phyloP scores from a whole-genome alignment of 2,888 invertebrate species.

The Cephus pulcher region DNA sequence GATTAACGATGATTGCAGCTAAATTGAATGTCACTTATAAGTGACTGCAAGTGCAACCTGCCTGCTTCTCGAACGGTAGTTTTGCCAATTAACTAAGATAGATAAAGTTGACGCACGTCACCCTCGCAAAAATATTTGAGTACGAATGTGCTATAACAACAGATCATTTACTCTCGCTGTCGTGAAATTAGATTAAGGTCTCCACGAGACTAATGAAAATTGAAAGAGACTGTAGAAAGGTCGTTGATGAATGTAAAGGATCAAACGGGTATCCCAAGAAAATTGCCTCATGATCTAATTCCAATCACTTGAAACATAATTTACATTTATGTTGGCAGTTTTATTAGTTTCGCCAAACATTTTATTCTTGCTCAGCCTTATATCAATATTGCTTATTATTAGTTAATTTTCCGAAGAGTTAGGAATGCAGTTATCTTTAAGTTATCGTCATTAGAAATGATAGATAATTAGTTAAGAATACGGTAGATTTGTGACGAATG shows the following conservation, averaged over 20 bases:
- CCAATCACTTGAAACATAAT: background rate
- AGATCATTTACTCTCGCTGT: background rate
- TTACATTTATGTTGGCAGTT: background rate
- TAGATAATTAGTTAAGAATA: background rate
- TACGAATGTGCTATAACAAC: background rate
- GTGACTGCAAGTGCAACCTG: slow-evolving; percentile 29
- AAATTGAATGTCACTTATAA: slow-evolving; percentile 37
- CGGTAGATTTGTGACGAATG: background rate
- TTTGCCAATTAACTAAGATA: background rate
- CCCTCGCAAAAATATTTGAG: background rate
- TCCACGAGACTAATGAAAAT: background rate
- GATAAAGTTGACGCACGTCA: background rate
- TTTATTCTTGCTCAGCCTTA: background rate
- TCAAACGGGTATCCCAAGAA: background rate
- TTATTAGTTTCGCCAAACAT: background rate
- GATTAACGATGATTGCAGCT: slow-evolving; percentile 34
- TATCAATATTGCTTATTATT: background rate
- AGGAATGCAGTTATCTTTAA: background rate
- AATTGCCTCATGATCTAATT: background rate
- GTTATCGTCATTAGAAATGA: background rate
- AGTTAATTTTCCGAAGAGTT: background rate
- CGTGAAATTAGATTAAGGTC: background rate
- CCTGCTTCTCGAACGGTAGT: background rate
- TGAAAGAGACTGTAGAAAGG: background rate
- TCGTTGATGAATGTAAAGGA: background rate